phyloP scores from a whole-genome alignment of 2,113 vertebrate genomes.

The Atrichornis clamosus region DNA sequence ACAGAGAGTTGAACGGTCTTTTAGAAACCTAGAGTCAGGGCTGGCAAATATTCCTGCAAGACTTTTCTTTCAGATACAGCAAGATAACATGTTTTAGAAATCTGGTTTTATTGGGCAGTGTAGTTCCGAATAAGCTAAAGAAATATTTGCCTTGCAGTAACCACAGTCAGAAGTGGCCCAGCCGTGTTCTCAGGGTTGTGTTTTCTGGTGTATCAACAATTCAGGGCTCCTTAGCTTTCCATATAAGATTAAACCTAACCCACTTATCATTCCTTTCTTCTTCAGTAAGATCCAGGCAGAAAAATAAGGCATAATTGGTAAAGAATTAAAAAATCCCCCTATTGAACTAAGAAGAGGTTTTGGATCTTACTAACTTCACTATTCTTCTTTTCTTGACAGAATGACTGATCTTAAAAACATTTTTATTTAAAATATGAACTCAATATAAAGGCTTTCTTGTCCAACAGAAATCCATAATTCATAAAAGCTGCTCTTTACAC shows the following conservation, averaged over 20 bases:
- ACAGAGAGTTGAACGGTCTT: neutral
- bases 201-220: neutral
- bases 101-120: neutral
- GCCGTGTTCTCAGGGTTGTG: neutral
- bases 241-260: neutral
- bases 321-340: neutral
- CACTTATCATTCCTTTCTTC: neutral
- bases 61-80: neutral
- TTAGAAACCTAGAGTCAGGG: neutral
- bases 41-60: neutral
- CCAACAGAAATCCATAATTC: neutral
- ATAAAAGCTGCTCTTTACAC: neutral
- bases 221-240: neutral
- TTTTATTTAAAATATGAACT: neutral
- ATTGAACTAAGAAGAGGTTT: neutral
- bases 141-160: neutral
- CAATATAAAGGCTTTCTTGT: neutral
- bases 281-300: neutral
- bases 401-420: neutral
- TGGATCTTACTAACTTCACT: neutral
- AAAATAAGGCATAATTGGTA: neutral
- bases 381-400: neutral
- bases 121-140: neutral
- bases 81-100: neutral
- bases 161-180: neutral